Evolutionary conservation across 2,113 vertebrate genomes (phyloP).

Genomic region (Ceuthmochares aereus): DNA sequence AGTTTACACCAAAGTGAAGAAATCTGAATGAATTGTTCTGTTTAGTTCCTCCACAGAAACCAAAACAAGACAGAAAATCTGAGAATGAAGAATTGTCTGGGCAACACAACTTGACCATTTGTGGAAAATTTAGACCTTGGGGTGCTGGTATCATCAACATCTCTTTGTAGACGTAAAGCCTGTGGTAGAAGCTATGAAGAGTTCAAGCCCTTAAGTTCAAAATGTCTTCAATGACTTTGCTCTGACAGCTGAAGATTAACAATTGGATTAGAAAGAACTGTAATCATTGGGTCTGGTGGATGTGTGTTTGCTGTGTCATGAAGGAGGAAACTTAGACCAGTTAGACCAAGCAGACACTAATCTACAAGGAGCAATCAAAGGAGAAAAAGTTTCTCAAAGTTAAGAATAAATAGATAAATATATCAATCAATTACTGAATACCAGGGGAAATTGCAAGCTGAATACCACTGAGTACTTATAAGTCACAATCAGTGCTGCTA

Average conservation of each 20-base stretch:
- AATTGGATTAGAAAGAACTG: neutral
- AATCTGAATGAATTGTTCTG: fast-evolving
- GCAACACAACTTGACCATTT: neutral
- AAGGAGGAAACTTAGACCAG: neutral
- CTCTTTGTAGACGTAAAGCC: neutral
- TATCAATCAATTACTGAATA: neutral
- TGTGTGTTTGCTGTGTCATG: neutral
- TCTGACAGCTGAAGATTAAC: neutral
- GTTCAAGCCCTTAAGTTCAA: neutral
- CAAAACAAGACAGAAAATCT: neutral
- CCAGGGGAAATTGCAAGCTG: neutral
- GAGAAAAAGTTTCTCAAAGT: neutral
- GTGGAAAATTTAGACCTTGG: neutral
- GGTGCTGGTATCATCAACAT: neutral
- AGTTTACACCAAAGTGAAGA: neutral
- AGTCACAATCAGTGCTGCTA: neutral
- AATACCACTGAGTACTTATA: neutral
- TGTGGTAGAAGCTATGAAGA: neutral
- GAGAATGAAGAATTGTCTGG: neutral
- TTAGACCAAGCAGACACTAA: neutral
- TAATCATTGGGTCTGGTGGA: neutral
- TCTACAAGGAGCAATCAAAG: neutral
- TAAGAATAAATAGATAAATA: neutral
- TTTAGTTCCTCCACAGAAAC: neutral
- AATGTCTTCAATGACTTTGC: neutral